Evolutionary conservation across 30 jellyfish, hydroid and myxozoan species (phyloP).

Genomic region (Euphysa ruthae): DNA sequence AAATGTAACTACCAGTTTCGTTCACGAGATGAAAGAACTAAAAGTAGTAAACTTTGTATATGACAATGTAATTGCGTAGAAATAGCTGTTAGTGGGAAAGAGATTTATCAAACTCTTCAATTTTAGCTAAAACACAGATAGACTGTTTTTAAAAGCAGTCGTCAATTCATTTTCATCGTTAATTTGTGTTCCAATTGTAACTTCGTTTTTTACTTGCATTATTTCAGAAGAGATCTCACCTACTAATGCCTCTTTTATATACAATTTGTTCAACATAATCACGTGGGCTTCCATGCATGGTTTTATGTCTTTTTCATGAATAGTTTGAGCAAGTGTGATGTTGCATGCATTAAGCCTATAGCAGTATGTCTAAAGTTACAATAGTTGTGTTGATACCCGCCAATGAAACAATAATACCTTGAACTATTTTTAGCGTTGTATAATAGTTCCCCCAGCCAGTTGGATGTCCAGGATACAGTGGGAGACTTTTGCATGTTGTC

Average conservation of each 20-base stretch:
- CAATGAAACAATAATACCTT: not conserved
- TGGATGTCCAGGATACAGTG: conserved; percentile 12
- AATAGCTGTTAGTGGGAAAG: too few relatives aligned
- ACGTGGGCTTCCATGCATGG: not conserved
- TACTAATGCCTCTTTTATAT: too few relatives aligned
- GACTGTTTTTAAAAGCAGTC: not conserved
- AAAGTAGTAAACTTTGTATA: too few relatives aligned
- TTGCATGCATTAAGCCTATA: conserved; percentile 2
- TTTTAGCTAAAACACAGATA: too few relatives aligned
- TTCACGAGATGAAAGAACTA: conserved; percentile 12
- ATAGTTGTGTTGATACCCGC: not conserved
- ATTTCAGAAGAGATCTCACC: too few relatives aligned
- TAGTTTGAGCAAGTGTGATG: too few relatives aligned
- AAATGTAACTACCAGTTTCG: not conserved
- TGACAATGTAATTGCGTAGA: too few relatives aligned
- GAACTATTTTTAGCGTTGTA: not conserved
- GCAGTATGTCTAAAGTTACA: not conserved
- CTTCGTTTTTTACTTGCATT: too few relatives aligned
- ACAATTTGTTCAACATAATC: too few relatives aligned
- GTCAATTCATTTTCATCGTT: too few relatives aligned
- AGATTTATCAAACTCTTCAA: too few relatives aligned
- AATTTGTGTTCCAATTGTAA: too few relatives aligned
- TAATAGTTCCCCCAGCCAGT: not conserved
- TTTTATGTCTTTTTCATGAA: not conserved
- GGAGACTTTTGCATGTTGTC: not conserved